Percentiles rank a stretch among this genome's conserved stretches.
phyloP scores from a whole-genome alignment of 92 coral and sea anemone species.

The Epizoanthus stellaris region DNA sequence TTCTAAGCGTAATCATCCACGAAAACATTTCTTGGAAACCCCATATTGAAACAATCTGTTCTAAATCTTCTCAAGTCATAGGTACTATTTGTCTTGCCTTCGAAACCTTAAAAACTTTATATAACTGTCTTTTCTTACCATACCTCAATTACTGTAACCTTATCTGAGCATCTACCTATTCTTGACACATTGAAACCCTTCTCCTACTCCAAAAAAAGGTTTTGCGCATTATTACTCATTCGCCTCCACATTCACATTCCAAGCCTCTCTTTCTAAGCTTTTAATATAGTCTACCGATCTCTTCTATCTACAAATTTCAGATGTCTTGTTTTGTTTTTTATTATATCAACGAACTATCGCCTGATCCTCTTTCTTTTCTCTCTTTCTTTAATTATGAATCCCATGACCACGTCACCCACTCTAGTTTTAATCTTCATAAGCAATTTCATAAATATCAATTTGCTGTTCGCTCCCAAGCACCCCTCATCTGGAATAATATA shows the following conservation, averaged over 20 bases:
- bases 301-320: neutral
- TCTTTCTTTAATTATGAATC: neutral
- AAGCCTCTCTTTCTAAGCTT: neutral
- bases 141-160: neutral
- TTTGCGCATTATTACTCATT: neutral
- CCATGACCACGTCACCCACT: neutral
- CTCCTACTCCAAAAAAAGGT: neutral
- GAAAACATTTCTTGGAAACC: neutral
- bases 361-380: neutral
- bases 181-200: neutral
- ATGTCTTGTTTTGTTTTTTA: conserved; percentile 8
- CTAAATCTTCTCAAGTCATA: neutral
- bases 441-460: neutral
- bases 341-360: neutral
- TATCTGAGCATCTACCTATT: neutral
- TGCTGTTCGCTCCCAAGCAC: conserved; percentile 15
- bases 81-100: neutral
- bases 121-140: neutral
- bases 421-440: neutral
- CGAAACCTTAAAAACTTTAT: neutral
- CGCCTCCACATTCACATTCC: neutral
- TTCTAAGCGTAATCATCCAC: neutral
- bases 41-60: neutral
- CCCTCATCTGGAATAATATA: neutral
- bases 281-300: too few species aligned